Base-by-base conservation (phyloP, 2,888 invertebrate species). In the Diogma glabrata region DNA sequence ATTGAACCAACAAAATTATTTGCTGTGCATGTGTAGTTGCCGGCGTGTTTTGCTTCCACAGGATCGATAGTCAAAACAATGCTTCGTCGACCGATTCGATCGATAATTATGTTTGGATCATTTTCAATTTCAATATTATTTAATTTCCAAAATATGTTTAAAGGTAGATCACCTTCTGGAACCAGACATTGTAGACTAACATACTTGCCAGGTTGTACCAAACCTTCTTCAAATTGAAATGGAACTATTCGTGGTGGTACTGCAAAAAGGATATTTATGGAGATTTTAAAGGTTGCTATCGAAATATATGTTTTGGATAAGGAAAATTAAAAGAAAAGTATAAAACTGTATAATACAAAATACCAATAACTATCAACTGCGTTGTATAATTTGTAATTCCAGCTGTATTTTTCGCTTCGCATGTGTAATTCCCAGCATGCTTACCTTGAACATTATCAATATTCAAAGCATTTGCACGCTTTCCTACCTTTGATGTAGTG, bases 161-260 rank as follows among this genome's bases (percentile, higher is more conserved):
- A 73, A 26, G 90, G 90, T 59, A 84, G 74, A 72, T 91, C 89
- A 58, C 90, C 87, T 63, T 81, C 79, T 52, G 82, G 76, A 57
- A 83, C 78, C 45, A 81, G 80, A 67, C 86, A 87, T 61, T 80
- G 78, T 56, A 82, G 74, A 54, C 80, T 68, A 23, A 67, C 57
- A 58, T 66, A 82, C 69, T 87, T 85, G 58, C 86, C 87, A 64
- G 82, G 82, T 69, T 80, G 81, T 60, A 86, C 79, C 61, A 85
- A 83, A 58, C 78, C 77, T 67, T 79, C 76, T 57, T 85, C 86
- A 70, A 87, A 87, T 67, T 79, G 78, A 72, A 87, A 87, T 62
- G 87, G 86, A 70, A 77, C 81, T 71, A 88, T 85, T 70, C 80
- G 82, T 67, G 87, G 87, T 64, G 81, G 67, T 72, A 87, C 87